phyloP scores from a whole-genome alignment of 2,113 vertebrate genomes.

The Hypocryptadius cinnamomeus region DNA sequence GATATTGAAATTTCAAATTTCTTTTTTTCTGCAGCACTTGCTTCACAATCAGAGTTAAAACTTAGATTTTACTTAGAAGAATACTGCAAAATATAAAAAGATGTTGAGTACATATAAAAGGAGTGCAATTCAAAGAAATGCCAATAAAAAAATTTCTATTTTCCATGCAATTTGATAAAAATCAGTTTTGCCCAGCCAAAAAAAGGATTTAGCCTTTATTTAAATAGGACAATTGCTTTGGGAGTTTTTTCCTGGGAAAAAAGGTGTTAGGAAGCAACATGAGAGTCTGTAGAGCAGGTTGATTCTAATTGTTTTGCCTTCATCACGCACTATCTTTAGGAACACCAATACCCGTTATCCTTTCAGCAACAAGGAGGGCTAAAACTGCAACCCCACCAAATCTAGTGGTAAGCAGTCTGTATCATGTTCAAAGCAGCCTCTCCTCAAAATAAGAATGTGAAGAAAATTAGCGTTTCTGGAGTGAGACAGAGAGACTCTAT shows the following conservation, averaged over 20 bases:
- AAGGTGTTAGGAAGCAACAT: not conserved
- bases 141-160: not conserved
- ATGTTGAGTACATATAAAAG: not conserved
- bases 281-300: not conserved
- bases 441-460: not conserved
- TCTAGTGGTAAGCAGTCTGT: not conserved
- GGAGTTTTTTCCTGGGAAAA: not conserved
- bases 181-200: not conserved
- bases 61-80: not conserved
- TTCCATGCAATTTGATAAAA: not conserved
- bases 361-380: not conserved
- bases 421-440: not conserved
- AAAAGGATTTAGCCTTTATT: not conserved
- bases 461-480: not conserved
- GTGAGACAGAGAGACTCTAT: not conserved
- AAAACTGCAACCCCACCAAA: not conserved
- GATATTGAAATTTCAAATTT: constrained; percentile 21
- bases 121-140: not conserved
- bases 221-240: not conserved
- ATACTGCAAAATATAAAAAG: not conserved
- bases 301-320: not conserved
- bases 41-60: constrained; percentile 20
- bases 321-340: accelerated
- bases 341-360: not conserved
- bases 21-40: not conserved